Percentiles rank a stretch among this genome's conserved stretches.
phyloP scores from a whole-genome alignment of 2,113 vertebrate species.

The Crotalus viridis region DNA sequence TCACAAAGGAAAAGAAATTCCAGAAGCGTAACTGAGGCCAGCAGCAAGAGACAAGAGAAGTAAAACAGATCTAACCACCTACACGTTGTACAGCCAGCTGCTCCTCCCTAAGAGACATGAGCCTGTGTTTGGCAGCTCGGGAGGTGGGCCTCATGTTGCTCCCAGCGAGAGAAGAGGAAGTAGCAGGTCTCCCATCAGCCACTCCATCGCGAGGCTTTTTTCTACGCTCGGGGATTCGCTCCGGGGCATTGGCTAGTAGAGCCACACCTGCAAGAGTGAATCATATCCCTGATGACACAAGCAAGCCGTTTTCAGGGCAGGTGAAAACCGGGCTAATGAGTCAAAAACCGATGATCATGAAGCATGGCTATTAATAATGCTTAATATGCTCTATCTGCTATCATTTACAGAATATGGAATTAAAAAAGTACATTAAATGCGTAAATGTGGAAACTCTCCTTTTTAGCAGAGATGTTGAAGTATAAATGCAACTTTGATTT shows the following conservation, averaged over 20 bases:
- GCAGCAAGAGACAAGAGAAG: neutral
- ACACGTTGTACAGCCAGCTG: slow-evolving; percentile 87
- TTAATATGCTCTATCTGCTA: neutral
- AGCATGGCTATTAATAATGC: neutral
- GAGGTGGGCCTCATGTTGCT: slow-evolving; percentile 74
- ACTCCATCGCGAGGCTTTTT: slow-evolving; percentile 75
- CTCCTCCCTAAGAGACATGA: slow-evolving; percentile 84
- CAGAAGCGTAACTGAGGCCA: neutral
- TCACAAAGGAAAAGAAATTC: neutral
- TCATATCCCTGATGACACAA: neutral
- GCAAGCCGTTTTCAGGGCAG: neutral
- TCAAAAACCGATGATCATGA: neutral
- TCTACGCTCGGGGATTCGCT: slow-evolving; percentile 81
- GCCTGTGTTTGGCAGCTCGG: slow-evolving; percentile 79
- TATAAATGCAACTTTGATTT: neutral
- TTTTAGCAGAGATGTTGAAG: neutral
- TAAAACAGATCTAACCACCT: neutral
- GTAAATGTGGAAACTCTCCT: neutral
- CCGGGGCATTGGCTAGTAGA: slow-evolving; percentile 88
- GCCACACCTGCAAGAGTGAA: slow-evolving; percentile 79
- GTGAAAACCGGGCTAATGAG: neutral
- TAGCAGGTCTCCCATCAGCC: slow-evolving; percentile 51
- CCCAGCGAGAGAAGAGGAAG: slow-evolving; percentile 37
- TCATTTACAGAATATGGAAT: neutral
- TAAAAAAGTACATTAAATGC: neutral